A percentile compares a stretch with the other conserved stretches of the same genome.
Conservation (phyloP, 2,888 invertebrate genomes). For the Agrochola lychnidis region DNA sequence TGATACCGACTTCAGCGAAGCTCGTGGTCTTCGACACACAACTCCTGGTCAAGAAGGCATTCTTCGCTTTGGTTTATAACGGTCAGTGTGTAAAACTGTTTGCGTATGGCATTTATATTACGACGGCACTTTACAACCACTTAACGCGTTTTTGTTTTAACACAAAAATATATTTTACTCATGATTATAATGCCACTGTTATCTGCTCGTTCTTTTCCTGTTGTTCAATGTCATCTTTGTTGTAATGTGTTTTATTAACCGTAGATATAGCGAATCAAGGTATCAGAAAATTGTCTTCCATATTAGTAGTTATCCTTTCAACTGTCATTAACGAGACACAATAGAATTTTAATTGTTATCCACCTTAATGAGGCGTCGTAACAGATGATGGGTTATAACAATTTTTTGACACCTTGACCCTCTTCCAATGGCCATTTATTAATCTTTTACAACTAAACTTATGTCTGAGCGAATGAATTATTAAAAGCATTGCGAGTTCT, state of each 20-base stretch:
- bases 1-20: conserved; percentile 99
- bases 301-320: too few relatives aligned
- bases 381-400: too few relatives aligned
- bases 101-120: conserved; percentile 38
- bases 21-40: conserved; percentile 99
- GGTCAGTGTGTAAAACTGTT: conserved; percentile 90
- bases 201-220: conserved; percentile 31
- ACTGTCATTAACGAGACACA: too few relatives aligned
- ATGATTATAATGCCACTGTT: conserved; percentile 41
- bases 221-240: conserved; percentile 36
- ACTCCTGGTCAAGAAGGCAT: conserved; percentile 99
- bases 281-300: background rate
- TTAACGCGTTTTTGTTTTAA: conserved; percentile 18
- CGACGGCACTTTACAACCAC: conserved; percentile 28
- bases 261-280: conserved; percentile 16
- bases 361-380: too few relatives aligned
- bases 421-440: conserved; percentile 6
- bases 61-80: conserved; percentile 99
- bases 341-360: too few relatives aligned
- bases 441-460: background rate
- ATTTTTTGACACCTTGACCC: conserved; percentile 37
- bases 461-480: conserved; percentile 52
- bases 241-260: conserved; percentile 34
- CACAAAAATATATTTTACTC: conserved; percentile 35
- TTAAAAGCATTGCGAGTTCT: conserved; percentile 52